Percentiles rank a stretch among this genome's conserved stretches.
These are phyloP conservation scores for Danaus plexippus DNA, from an alignment of 1,140 invertebrate species.

Conservation along the genomic window DNA sequence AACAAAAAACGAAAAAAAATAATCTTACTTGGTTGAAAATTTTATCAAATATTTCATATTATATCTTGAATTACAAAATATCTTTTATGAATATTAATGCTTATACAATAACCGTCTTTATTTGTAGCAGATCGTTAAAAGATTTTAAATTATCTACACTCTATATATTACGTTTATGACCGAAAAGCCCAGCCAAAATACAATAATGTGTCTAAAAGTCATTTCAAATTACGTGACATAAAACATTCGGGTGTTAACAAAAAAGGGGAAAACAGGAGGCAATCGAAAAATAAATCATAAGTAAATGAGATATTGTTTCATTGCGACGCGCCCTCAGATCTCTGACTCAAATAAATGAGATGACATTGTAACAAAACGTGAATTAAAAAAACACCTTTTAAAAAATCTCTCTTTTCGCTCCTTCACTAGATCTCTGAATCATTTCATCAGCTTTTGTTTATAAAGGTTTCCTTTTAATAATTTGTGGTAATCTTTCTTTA, in stretches of 20 bases:
- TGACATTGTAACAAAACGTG: constrained; percentile 42
- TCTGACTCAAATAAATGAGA: constrained; percentile 43
- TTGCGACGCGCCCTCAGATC: constrained; percentile 33
- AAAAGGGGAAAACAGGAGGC: constrained; percentile 25
- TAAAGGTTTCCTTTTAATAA: constrained; percentile 16
- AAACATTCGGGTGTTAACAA: constrained; percentile 22
- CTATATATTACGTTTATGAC: too few species aligned
- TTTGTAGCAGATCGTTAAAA: too few species aligned
- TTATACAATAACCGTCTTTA: too few species aligned
- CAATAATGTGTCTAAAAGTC: constrained; percentile 7
- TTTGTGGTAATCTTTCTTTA: constrained; percentile 15
- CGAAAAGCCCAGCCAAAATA: too few species aligned
- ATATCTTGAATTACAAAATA: too few species aligned
- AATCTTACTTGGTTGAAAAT: too few species aligned
- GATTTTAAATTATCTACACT: too few species aligned
- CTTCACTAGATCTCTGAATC: constrained; percentile 27
- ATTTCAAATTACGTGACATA: constrained; percentile 25
- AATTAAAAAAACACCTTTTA: constrained; percentile 39
- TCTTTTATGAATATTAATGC: too few species aligned
- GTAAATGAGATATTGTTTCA: constrained; percentile 53
- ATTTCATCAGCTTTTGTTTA: constrained; percentile 20
- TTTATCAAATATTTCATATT: too few species aligned
- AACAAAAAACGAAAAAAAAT: too few species aligned
- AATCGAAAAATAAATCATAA: constrained; percentile 52
- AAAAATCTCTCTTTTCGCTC: constrained; percentile 23